Evolutionary conservation across 2,888 invertebrate species (phyloP).

Genomic region (Calameuta idolon): DNA sequence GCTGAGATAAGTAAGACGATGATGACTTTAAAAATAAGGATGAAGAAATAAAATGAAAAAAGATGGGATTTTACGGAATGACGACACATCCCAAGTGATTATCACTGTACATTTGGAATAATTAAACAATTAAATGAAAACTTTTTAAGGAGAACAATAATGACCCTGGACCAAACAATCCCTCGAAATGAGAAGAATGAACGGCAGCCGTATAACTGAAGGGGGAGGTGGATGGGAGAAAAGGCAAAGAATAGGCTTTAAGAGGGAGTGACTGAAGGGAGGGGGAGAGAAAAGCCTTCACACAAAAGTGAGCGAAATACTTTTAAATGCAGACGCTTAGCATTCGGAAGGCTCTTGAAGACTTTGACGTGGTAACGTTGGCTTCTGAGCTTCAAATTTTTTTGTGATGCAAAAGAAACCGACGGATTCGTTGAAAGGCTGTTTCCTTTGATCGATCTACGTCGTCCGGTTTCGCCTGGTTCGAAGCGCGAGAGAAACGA

Average conservation of each 20-base stretch:
- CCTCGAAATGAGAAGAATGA: constrained; percentile 3
- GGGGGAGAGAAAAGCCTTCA: not conserved
- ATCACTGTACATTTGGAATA: constrained; percentile 52
- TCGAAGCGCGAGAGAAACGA: not conserved
- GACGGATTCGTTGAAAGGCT: not conserved
- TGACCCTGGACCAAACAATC: not conserved
- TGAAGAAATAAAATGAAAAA: not conserved
- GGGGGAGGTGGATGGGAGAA: not conserved
- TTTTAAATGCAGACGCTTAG: constrained; percentile 6
- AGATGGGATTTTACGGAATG: not conserved
- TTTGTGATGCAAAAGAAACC: not conserved
- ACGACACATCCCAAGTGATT: constrained; percentile 33
- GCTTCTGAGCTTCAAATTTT: not conserved
- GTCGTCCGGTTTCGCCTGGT: not conserved
- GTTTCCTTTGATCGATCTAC: not conserved
- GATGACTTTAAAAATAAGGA: not conserved
- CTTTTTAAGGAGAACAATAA: constrained; percentile 31
- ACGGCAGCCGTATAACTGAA: not conserved
- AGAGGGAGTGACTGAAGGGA: not conserved
- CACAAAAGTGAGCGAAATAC: not conserved
- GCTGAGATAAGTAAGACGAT: not conserved
- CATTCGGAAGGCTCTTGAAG: not conserved
- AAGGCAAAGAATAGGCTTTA: not conserved
- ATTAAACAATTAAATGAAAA: constrained; percentile 53
- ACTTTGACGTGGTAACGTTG: not conserved